phyloP scores from a whole-genome alignment of 1,140 invertebrate genomes.

The Tribolium madens region DNA sequence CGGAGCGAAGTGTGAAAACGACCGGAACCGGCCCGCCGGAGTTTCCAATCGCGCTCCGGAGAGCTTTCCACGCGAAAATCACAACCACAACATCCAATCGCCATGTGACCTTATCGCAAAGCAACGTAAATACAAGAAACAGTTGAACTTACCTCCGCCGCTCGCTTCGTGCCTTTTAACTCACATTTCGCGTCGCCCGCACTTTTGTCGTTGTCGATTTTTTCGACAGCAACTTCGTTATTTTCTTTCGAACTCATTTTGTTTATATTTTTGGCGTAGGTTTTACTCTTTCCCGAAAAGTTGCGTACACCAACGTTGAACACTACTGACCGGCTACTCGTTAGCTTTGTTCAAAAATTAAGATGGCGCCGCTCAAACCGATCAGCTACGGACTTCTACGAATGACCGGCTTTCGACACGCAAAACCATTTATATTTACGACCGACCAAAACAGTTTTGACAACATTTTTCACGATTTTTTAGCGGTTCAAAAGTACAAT shows the following conservation, averaged over 20 bases:
- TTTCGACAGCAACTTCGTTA: conserved; percentile 86
- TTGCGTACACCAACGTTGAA: conserved; percentile 69
- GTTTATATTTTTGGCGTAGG: conserved; percentile 68
- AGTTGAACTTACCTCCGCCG: conserved; percentile 81
- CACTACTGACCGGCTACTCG: conserved; percentile 73
- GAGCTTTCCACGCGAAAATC: not conserved
- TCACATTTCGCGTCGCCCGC: conserved; percentile 80
- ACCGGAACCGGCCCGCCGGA: not conserved
- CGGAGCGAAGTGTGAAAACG: not conserved
- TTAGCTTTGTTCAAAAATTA: conserved; percentile 83
- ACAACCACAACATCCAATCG: not conserved
- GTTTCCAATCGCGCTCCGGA: not conserved
- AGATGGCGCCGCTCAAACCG: conserved; percentile 82
- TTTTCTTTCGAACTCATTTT: conserved; percentile 89
- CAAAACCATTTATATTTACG: conserved; percentile 46
- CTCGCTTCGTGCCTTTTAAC: conserved; percentile 87
- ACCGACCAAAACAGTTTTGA: conserved; percentile 18
- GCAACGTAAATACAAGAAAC: conserved; percentile 23
- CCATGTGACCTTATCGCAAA: conserved; percentile 29
- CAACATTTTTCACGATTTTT: conserved; percentile 20
- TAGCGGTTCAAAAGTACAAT: not conserved
- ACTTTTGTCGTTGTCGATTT: conserved; percentile 81
- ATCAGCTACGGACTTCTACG: conserved; percentile 71
- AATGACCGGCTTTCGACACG: conserved; percentile 60
- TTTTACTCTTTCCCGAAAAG: conserved; percentile 66